Base-by-base conservation (phyloP, 2,113 vertebrate genomes). In the Cricetomys ansorgei region DNA sequence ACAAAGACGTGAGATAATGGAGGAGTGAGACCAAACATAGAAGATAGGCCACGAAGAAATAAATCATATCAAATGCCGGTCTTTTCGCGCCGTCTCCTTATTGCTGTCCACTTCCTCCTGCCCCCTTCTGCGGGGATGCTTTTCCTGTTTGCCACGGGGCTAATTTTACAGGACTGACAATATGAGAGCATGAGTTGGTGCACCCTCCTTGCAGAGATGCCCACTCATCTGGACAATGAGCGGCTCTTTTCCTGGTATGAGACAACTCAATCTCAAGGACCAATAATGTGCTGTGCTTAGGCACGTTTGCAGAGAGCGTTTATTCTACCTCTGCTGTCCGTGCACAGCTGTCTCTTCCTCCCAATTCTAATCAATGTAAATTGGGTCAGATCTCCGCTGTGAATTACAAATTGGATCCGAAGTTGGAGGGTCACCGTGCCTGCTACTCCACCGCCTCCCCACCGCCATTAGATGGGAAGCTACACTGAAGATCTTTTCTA, bases 341-440 rank as follows among this genome's bases (percentile, higher is more conserved):
- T 92, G 85, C 23, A 45, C 97, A 89, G 96, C 98, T 96, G 97
- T 94, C 98, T 97, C 98, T 95, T 93, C 97, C 97, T 65, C 97
- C 94, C 94, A 70, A 97, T 94, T 90, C 97, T 86, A 99, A 98
- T 99, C 99, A 97, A 99, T 99, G 98, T 98, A 98, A 99, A 99
- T 98, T 98, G 97, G 98, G 98, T 99, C 98, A 98, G 98, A 67
- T 91, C 97, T 98, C 97, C 92, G 53, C 96, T 98, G 97, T 97
- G 98, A 95, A 95, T 98, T 98, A 97, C 98, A 98, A 98, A 99
- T 98, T 96, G 97, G 98, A 98, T 97, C 98, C 95, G 96, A 92
- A 96, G 98, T 70, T 96, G 97, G 97, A 95, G 98, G 98, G 98
- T 98, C 98, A 97, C 98, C 1, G 77, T 89, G 55, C 88, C 97